These are phyloP conservation scores for Tipula vernalis DNA, from an alignment of 2,888 invertebrate genomes.

Conservation along the genomic window DNA sequence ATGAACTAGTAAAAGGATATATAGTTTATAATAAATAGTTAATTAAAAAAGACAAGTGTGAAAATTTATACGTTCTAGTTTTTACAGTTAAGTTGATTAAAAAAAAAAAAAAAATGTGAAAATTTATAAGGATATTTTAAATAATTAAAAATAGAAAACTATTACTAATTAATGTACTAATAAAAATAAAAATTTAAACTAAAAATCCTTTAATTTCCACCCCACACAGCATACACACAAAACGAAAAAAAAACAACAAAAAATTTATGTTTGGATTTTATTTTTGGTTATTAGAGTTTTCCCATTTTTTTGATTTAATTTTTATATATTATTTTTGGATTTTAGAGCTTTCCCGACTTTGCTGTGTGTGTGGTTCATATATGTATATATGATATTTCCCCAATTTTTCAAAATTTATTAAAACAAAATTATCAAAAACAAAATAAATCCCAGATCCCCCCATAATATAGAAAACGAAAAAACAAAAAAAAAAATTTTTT, in stretches of 20 bases:
- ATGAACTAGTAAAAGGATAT: not conserved
- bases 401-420: slow-evolving; percentile 8
- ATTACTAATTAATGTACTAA: slow-evolving; percentile 5
- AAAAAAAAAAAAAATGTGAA: not conserved
- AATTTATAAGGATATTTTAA: not conserved
- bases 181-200: slow-evolving; percentile 8
- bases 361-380: slow-evolving; percentile 11
- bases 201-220: not conserved
- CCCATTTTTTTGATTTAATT: not conserved
- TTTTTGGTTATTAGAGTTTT: slow-evolving; percentile 9
- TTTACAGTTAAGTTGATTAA: not conserved
- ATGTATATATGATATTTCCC: not conserved
- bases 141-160: not conserved
- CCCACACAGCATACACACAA: slow-evolving; percentile 9
- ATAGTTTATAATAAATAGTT: not conserved
- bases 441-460: not conserved
- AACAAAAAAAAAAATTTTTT: not conserved
- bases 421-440: not conserved
- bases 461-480: not conserved
- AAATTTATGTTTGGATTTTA: slow-evolving; percentile 5
- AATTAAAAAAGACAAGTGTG: slow-evolving; percentile 6
- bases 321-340: not conserved
- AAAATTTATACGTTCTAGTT: not conserved
- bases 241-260: not conserved
- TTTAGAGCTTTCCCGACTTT: slow-evolving; percentile 5